Percentiles rank a stretch among this genome's conserved stretches.
Conservation (phyloP, 2,113 vertebrate genomes). For the Gorsachius goisagi region DNA sequence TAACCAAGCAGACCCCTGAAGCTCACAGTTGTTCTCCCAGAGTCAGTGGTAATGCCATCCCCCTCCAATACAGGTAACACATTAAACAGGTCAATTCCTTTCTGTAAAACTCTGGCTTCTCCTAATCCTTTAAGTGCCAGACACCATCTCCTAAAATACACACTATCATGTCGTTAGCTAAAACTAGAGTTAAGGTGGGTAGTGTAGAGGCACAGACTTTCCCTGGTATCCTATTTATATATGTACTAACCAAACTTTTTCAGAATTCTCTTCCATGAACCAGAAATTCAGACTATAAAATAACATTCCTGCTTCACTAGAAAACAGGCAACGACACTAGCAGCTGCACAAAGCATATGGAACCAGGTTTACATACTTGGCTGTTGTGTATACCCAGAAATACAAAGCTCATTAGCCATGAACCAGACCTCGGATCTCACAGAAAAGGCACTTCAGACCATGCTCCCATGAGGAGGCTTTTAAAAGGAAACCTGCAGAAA, state of each 20-base stretch:
- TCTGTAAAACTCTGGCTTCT: background rate
- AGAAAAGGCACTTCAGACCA: background rate
- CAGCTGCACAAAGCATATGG: background rate
- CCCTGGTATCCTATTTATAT: background rate
- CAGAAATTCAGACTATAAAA: background rate
- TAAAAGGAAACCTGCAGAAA: background rate
- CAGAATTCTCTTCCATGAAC: background rate
- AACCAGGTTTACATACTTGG: background rate
- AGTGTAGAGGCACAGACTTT: constrained; percentile 18
- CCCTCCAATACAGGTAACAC: background rate
- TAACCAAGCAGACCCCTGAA: background rate
- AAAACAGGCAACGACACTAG: background rate
- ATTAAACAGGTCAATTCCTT: background rate
- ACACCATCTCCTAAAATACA: constrained; percentile 46
- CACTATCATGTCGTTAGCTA: constrained; percentile 32
- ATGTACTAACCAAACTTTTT: background rate
- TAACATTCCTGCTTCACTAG: background rate
- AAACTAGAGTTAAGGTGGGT: constrained; percentile 27
- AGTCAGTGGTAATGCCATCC: background rate
- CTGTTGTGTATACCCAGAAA: background rate
- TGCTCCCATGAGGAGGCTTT: background rate
- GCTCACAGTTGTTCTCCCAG: background rate
- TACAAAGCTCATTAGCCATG: background rate
- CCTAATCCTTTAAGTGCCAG: constrained; percentile 24
- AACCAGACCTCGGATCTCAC: background rate